Evolutionary conservation across 2,113 vertebrate genomes (phyloP), one percentile per base, ranked within the genome.

Genomic region (Tor tambroides): DNA sequence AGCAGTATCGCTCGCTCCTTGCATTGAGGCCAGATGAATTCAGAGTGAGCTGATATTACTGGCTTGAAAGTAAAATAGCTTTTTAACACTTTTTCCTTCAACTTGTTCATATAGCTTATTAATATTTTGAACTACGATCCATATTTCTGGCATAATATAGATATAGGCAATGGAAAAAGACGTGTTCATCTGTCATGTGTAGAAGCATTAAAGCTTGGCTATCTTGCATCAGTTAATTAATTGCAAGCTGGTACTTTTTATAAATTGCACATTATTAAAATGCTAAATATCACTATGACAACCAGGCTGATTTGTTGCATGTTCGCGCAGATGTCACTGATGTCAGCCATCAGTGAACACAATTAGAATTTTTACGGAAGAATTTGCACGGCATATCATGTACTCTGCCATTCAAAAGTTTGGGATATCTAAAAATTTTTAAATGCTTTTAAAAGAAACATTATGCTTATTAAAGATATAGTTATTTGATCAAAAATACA

Each of bases 1-100:
- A 94, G 95, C 91, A 90, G 91, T 94, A 93, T 95, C 91, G 92
- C 92, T 94, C 94, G 89, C 71, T 74, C 21, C 10, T 74, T 74
- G 71, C 71, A 75, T 74, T 65, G 67, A 84, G 85, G 19, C 63
- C 87, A 90, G 88, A 90, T 84, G 79, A 41, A 87, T 83, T 80
- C 32, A 88, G 91, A 93, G 90, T 84, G 83, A 91, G 91, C 92
- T 87, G 81, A 87, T 85, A 76, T 72, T 88, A 54, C 69, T 7
- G 74, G 69, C 30, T 61, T 85, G 51, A 85, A 54, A 54, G 35
- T 85, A 19, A 41, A 78, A 82, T 80, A 61, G 7, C 80, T 85
- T 83, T 82, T 26, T 71, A 75, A 85, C 65, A 54, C 43, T 71
- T 80, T n/a, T 83, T 54, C 46, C n/a, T 23, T 30, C 49, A 67